Evolutionary conservation across 2,113 vertebrate genomes (phyloP).

Genomic region (Centropristis striata): DNA sequence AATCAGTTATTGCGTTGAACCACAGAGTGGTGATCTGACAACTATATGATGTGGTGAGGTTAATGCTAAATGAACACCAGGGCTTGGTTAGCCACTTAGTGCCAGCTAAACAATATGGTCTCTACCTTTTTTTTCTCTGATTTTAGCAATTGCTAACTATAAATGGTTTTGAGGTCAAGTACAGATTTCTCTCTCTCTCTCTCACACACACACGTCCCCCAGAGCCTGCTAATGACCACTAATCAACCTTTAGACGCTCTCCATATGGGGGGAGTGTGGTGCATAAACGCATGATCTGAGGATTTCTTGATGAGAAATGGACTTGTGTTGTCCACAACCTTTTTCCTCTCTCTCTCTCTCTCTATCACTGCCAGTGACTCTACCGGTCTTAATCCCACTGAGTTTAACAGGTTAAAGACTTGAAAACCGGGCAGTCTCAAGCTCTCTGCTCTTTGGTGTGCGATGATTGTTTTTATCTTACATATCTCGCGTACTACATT

Average conservation of each 20-base stretch:
- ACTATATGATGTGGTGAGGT: background rate
- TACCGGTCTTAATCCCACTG: background rate
- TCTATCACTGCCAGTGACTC: slow-evolving; percentile 8
- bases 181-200: background rate
- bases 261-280: slow-evolving; percentile 9
- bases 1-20: background rate
- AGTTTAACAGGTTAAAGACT: slow-evolving; percentile 13
- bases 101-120: background rate
- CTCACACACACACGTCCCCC: background rate
- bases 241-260: slow-evolving; percentile 1
- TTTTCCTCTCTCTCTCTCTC: background rate
- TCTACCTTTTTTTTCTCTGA: background rate
- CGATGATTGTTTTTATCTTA: background rate
- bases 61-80: background rate
- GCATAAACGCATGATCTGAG: background rate
- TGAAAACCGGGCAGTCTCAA: background rate
- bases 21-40: background rate
- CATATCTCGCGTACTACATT: no score
- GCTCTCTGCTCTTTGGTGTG: background rate
- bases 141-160: background rate
- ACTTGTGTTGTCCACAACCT: background rate
- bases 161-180: no score
- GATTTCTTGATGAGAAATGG: background rate
- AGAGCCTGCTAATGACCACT: background rate
- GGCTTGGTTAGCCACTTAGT: background rate